Evolutionary conservation across 2,888 invertebrate species (phyloP), one percentile per base, ranked within the genome.

Genomic region (Anorthoa munda): DNA sequence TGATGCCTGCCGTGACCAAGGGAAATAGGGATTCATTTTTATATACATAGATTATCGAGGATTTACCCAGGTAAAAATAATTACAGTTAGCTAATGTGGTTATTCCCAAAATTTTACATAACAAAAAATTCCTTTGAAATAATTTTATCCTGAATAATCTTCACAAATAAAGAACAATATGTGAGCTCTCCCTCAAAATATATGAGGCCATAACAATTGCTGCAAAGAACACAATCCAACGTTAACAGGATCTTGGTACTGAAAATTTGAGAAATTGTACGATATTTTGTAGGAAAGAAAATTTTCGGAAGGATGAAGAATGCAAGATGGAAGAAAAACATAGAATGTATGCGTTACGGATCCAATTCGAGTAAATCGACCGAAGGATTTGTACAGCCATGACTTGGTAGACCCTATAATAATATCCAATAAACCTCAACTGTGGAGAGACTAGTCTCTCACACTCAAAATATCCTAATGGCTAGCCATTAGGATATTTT

Each of bases 261-360:
- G 72, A 79, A 79, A 83, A 75, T 75, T 81, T 74, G 46, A 70
- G 45, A 75, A 72, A 26, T 31, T 31, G 17, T 12, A 64, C 60
- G 55, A 70, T 76, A 83, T 76, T 81, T 78, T 59, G 80, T 73
- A 51, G 50, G 51, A 64, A 53, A 23, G 48, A 76, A 67, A 21
- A 72, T 75, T 77, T 83, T 78, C 46, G 59, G 60, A 39, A 9
- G 18, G 48, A 13, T 66, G 60, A 39, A 9, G 18, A 45, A 13
- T 66, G 66, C 63, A 71, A 63, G 26, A 83, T 74, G 61, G 21
- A 77, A 75, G 66, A 77, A 77, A 81, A 77, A 78, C 66, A 74
- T 72, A 60, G 48, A 59, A 56, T 53, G 53, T 77, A 21, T 73
- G 12, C 72, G 45, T 67, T 67, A 58, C 23, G 51, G 56, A 80